Conservation (phyloP, 2,888 invertebrate genomes). For the Ectropis crepuscularia region DNA sequence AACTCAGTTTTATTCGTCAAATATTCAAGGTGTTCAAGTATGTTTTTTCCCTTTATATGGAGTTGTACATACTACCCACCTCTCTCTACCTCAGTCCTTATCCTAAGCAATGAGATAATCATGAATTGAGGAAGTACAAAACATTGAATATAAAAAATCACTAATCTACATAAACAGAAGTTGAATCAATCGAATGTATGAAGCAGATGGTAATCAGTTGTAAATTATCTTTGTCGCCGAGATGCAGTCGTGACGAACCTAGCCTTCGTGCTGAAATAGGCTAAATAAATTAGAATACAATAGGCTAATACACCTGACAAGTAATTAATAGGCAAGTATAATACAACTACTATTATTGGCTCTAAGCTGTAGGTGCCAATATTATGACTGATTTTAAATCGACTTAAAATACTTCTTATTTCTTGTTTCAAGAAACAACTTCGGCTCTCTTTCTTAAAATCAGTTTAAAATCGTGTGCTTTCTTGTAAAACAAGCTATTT, state of each 20-base stretch:
- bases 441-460: too few species aligned
- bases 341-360: conserved; percentile 31
- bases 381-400: conserved; percentile 17
- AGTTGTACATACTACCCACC: conserved; percentile 2
- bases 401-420: background rate
- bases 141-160: conserved; percentile 10
- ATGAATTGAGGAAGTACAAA: conserved; percentile 24
- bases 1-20: conserved; percentile 5
- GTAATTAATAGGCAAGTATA: conserved; percentile 70
- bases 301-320: conserved; percentile 68
- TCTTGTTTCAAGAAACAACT: too few species aligned
- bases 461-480: too few species aligned
- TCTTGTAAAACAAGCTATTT: too few species aligned
- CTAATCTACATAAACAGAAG: conserved; percentile 25
- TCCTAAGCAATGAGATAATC: conserved; percentile 14
- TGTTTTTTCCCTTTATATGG: conserved; percentile 7
- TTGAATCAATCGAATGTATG: conserved; percentile 30
- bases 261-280: conserved; percentile 73
- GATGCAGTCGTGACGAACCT: conserved; percentile 70
- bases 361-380: conserved; percentile 31
- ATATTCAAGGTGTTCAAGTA: conserved; percentile 11
- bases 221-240: conserved; percentile 60
- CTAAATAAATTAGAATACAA: conserved; percentile 81
- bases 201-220: conserved; percentile 27
- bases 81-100: conserved; percentile 1